Conservation (phyloP, 2,888 invertebrate genomes). For the Diogma glabrata region DNA sequence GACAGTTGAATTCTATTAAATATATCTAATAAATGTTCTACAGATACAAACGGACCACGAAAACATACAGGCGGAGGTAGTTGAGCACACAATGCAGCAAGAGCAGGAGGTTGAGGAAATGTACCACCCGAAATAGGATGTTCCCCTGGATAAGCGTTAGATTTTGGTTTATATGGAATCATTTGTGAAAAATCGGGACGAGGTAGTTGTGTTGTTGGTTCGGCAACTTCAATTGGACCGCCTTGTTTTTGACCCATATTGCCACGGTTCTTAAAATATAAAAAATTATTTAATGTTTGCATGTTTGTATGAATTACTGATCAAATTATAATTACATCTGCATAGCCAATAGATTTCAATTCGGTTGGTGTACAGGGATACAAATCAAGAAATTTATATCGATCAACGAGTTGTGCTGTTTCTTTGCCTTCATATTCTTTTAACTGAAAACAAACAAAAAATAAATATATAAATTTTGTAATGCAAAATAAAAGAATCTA, state of each 20-base stretch:
- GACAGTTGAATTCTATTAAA: conserved; percentile 80
- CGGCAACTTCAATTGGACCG: conserved; percentile 20
- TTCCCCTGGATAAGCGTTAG: conserved; percentile 68
- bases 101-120: conserved; percentile 89
- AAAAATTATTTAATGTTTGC: no score
- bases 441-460: no score
- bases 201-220: conserved; percentile 28
- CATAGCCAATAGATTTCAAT: conserved; percentile 77
- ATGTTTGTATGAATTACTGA: no score
- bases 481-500: conserved; percentile 16
- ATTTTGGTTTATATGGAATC: conserved; percentile 95
- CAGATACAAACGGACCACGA: conserved; percentile 90
- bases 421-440: conserved; percentile 96
- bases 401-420: conserved; percentile 90
- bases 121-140: conserved; percentile 68
- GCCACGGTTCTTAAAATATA: no score
- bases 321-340: no score
- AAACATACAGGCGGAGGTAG: conserved; percentile 89
- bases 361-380: conserved; percentile 88
- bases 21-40: conserved; percentile 80
- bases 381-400: conserved; percentile 90
- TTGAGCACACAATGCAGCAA: conserved; percentile 75
- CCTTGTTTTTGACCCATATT: conserved; percentile 18
- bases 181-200: conserved; percentile 90
- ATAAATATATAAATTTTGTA: neutral